These are phyloP conservation scores for Trachops cirrhosus DNA, from an alignment of 2,797 vertebrate species.

Conservation along the genomic window DNA sequence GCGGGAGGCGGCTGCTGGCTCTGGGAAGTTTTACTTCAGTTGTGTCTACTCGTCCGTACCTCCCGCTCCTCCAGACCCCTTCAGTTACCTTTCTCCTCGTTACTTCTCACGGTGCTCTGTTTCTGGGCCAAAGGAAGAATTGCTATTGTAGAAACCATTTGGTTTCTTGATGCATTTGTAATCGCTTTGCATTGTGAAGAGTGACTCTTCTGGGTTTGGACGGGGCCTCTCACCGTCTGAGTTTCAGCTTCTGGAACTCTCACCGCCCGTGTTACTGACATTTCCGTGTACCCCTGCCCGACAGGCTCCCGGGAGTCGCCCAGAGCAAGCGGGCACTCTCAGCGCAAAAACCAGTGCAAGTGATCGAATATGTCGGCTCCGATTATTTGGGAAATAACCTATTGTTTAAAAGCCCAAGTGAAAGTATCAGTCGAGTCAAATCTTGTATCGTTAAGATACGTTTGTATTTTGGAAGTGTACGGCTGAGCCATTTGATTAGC, in stretches of 20 bases:
- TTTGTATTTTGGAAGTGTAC: constrained; percentile 63
- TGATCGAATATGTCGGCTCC: not conserved
- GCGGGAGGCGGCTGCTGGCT: not conserved
- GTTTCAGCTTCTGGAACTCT: constrained; percentile 56
- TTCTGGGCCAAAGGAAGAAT: constrained; percentile 37
- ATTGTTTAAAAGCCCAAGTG: not conserved
- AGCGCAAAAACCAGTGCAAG: not conserved
- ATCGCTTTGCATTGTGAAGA: constrained; percentile 29
- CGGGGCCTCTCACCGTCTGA: constrained; percentile 58
- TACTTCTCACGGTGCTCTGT: not conserved
- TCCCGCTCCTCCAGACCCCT: not conserved
- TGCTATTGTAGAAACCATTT: constrained; percentile 31
- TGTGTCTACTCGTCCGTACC: not conserved
- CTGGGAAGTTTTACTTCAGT: not conserved
- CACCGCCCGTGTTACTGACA: not conserved
- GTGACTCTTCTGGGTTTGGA: constrained; percentile 36
- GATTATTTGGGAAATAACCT: not conserved
- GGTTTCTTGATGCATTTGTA: constrained; percentile 34
- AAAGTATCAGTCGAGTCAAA: constrained; percentile 26
- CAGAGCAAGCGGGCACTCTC: not conserved
- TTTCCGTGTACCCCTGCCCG: constrained; percentile 33
- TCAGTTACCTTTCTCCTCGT: not conserved
- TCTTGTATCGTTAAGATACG: constrained; percentile 30
- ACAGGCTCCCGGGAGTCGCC: not conserved
- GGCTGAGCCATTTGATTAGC: constrained; percentile 63